phyloP scores from a whole-genome alignment of 1,140 invertebrate genomes.

The Oncopeltus fasciatus region DNA sequence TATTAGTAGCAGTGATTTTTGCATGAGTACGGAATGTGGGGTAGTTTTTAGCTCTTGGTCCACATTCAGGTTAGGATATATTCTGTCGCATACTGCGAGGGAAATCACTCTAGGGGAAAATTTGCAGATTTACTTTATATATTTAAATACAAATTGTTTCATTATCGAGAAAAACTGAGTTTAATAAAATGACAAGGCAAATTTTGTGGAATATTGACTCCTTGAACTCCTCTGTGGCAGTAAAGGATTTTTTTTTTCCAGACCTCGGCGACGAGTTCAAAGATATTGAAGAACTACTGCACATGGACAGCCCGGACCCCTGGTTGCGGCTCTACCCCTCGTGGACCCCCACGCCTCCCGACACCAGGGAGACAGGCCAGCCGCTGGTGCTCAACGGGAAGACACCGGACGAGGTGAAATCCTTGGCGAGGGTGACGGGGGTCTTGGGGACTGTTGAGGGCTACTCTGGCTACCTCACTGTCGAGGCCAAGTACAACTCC shows the following conservation, averaged over 20 bases:
- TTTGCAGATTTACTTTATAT: no score
- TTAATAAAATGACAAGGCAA: no score
- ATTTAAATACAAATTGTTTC: no score
- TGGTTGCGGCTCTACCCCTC: not conserved
- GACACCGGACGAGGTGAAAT: not conserved
- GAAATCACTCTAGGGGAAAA: no score
- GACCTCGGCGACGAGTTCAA: not conserved
- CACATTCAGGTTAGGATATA: no score
- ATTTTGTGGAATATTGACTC: no score
- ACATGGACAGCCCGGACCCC: not conserved
- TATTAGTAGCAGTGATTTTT: no score
- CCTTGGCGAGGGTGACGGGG: not conserved
- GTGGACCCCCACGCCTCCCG: not conserved
- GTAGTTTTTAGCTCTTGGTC: no score
- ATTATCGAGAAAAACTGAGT: no score
- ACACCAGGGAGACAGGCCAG: not conserved
- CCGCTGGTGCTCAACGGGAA: not conserved
- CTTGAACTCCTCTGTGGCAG: no score
- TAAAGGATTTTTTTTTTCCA: not conserved
- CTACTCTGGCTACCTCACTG: constrained; percentile 14
- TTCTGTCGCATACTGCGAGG: no score
- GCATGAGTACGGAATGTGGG: no score
- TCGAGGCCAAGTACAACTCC: constrained; percentile 17
- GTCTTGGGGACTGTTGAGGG: not conserved
- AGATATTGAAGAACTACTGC: not conserved